These are phyloP conservation scores for Phallusia fumigata DNA, from an alignment of 23 tunicate genomes.

Conservation along the genomic window DNA sequence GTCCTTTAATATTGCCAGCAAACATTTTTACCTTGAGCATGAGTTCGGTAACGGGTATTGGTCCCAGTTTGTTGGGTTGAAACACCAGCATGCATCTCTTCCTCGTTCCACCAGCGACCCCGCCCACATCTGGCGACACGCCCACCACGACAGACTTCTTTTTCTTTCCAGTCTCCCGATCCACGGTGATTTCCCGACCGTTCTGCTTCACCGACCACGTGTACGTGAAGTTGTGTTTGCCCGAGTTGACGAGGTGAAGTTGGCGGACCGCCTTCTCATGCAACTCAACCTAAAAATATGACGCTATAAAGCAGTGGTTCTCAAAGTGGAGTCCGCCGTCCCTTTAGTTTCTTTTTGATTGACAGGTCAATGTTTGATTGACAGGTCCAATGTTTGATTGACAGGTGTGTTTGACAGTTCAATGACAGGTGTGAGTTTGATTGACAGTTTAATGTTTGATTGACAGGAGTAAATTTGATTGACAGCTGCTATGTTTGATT, in stretches of 20 bases:
- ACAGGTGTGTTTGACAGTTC: no score
- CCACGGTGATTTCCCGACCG: constrained; percentile 16
- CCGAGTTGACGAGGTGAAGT: constrained; percentile 72
- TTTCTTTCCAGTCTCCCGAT: not conserved
- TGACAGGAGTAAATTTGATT: no score
- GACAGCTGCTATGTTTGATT: no score
- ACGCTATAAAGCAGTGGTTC: not conserved
- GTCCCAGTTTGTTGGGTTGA: constrained; percentile 71
- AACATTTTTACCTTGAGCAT: constrained; percentile 44
- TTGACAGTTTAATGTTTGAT: no score
- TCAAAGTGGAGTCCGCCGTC: no score
- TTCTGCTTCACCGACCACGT: constrained; percentile 58
- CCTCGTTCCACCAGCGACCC: constrained; percentile 61
- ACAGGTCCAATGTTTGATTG: no score
- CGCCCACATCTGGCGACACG: constrained; percentile 60
- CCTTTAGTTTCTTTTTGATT: no score
- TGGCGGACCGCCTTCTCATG: constrained; percentile 83
- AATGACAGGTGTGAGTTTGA: no score
- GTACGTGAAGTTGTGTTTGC: constrained; percentile 79
- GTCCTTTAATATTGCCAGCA: no score
- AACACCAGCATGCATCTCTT: constrained; percentile 62
- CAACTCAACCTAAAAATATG: constrained; percentile 64
- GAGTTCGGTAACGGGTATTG: constrained; percentile 41
- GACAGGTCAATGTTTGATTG: no score
- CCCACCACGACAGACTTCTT: constrained; percentile 30